Conservation (phyloP, 2,888 invertebrate species). For the Macropis europaea region DNA sequence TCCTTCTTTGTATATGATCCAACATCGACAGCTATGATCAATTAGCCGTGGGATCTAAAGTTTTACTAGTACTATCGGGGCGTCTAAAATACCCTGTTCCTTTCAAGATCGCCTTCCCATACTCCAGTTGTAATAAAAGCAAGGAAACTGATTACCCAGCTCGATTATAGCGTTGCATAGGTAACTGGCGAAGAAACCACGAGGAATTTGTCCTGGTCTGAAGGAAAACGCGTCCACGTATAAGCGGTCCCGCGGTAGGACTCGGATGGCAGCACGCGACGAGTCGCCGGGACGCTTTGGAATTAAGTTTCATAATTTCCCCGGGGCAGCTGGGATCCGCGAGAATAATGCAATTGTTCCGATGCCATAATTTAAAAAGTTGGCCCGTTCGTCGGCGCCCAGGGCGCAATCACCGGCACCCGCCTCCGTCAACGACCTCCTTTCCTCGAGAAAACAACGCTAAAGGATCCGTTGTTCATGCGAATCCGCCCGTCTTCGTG, state of each 20-base stretch:
- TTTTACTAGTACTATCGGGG: no score
- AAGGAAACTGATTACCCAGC: constrained; percentile 32
- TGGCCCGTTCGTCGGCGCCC: constrained; percentile 70
- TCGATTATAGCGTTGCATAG: constrained; percentile 46
- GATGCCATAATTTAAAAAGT: constrained; percentile 74
- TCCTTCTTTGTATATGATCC: no score
- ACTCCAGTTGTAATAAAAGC: constrained; percentile 39
- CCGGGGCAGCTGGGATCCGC: constrained; percentile 63
- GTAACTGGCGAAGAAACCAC: constrained; percentile 39
- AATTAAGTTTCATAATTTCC: constrained; percentile 71
- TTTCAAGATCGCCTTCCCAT: no score
- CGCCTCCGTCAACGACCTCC: constrained; percentile 20
- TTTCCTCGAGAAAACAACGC: constrained; percentile 20
- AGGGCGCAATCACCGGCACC: constrained; percentile 67
- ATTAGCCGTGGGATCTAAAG: no score
- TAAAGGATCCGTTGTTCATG: not conserved
- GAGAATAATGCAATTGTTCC: constrained; percentile 69
- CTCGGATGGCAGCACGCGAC: constrained; percentile 13
- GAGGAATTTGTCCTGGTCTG: constrained; percentile 37
- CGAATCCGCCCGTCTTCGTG: no score
- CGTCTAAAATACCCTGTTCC: no score
- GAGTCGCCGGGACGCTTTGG: constrained; percentile 57
- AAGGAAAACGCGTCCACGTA: constrained; percentile 29
- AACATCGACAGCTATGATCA: no score
- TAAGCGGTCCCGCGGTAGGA: constrained; percentile 13